phyloP scores from a whole-genome alignment of 1,140 invertebrate genomes.

The Hermetia illucens region DNA sequence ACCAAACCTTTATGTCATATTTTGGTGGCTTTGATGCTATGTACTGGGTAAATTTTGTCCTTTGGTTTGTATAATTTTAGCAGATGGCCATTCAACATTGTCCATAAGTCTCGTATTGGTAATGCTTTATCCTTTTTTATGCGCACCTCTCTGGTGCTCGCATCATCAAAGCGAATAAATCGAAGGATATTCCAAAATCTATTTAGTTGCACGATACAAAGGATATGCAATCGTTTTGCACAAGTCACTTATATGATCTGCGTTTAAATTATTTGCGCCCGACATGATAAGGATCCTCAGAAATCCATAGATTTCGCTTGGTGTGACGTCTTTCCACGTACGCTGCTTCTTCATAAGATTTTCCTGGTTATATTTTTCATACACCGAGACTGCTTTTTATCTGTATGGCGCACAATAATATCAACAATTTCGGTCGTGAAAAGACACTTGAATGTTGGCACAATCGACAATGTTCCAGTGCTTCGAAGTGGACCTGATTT shows the following conservation, averaged over 20 bases:
- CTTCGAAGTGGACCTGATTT: too few relatives aligned
- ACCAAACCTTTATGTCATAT: too few relatives aligned
- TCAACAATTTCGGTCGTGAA: constrained; percentile 12
- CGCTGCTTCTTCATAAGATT: not conserved
- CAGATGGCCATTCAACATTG: not conserved
- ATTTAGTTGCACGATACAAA: not conserved
- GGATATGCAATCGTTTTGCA: not conserved
- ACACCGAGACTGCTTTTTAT: constrained; percentile 11
- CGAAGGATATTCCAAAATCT: not conserved
- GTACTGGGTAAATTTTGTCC: too few relatives aligned
- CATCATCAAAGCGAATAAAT: not conserved
- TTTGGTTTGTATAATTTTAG: too few relatives aligned
- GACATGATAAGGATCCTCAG: constrained; percentile 19
- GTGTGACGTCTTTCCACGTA: not conserved
- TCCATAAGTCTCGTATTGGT: not conserved
- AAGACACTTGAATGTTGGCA: constrained; percentile 10
- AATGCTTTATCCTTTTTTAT: not conserved
- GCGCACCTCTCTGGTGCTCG: not conserved
- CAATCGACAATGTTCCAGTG: constrained; percentile 7
- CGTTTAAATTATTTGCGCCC: constrained; percentile 10
- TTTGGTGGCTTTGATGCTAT: too few relatives aligned
- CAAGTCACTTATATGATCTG: not conserved
- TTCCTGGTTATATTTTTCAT: constrained; percentile 10
- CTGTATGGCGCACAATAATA: constrained; percentile 13
- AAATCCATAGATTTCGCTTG: constrained; percentile 15